phyloP scores from a whole-genome alignment of 2,113 vertebrate genomes.

The Paratilapia polleni region DNA sequence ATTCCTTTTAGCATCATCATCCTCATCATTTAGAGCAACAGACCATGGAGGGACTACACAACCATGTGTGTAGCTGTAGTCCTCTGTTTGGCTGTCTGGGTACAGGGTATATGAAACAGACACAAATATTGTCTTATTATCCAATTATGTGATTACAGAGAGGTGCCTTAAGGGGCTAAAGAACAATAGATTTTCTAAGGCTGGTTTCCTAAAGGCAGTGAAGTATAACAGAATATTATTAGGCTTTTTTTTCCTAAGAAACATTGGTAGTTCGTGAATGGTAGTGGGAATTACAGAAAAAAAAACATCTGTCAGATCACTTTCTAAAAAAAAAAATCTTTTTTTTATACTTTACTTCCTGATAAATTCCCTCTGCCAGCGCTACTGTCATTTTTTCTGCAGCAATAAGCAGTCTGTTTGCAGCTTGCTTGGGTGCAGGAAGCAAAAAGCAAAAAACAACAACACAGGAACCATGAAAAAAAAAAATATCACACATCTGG shows the following conservation, averaged over 20 bases:
- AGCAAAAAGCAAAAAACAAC: not conserved
- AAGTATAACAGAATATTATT: not conserved
- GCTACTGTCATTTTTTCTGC: not conserved
- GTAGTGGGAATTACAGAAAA: not conserved
- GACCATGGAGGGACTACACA: not conserved
- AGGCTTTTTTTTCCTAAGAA: not conserved
- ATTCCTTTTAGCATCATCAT: not conserved
- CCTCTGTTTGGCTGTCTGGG: not conserved
- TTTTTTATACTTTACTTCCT: not conserved
- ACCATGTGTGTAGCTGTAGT: not conserved
- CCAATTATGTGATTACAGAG: not conserved
- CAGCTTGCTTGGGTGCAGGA: constrained; percentile 26
- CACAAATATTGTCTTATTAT: not conserved
- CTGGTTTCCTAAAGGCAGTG: not conserved
- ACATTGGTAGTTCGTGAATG: not conserved
- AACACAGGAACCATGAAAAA: constrained; percentile 47
- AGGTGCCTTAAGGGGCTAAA: not conserved
- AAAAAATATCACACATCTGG: not conserved
- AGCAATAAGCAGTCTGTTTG: constrained; percentile 19
- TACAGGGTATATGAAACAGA: not conserved
- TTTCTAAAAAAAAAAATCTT: too few species aligned
- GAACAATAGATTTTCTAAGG: not conserved
- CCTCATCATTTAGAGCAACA: not conserved
- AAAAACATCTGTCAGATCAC: not conserved
- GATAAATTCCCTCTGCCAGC: not conserved